A percentile compares a stretch with the other conserved stretches of the same genome.
phyloP scores from a whole-genome alignment of 2,113 vertebrate species.

The Ammodytes marinus region DNA sequence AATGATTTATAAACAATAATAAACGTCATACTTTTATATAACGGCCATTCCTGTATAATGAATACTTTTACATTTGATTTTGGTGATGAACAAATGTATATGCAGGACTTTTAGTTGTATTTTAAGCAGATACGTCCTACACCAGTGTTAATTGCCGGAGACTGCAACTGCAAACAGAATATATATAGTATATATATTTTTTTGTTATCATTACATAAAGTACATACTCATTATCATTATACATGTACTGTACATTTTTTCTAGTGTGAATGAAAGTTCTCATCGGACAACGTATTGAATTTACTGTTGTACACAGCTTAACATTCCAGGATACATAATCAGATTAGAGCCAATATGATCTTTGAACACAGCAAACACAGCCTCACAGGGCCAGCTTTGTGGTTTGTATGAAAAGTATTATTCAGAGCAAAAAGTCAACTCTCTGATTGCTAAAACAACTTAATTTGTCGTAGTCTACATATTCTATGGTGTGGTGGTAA shows the following conservation, averaged over 20 bases:
- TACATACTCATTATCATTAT: background rate
- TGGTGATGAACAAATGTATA: too few relatives aligned
- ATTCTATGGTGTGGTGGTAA: background rate
- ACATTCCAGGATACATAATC: slow-evolving; percentile 13
- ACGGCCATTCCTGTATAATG: too few relatives aligned
- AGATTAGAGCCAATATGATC: slow-evolving; percentile 19
- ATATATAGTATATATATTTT: background rate
- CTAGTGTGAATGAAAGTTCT: background rate
- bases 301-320: background rate
- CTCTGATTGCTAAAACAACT: background rate
- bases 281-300: background rate
- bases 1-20: too few relatives aligned
- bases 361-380: slow-evolving; percentile 6
- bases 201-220: background rate
- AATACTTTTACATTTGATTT: too few relatives aligned
- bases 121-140: too few relatives aligned
- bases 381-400: too few relatives aligned
- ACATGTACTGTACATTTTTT: background rate
- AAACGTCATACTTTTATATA: too few relatives aligned
- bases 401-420: background rate
- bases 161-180: too few relatives aligned
- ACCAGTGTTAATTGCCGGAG: too few relatives aligned
- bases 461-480: background rate
- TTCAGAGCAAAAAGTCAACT: background rate
- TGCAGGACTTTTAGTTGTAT: too few relatives aligned